These are phyloP conservation scores for Paratilapia polleni DNA, from an alignment of 2,113 vertebrate genomes.

Conservation along the genomic window DNA sequence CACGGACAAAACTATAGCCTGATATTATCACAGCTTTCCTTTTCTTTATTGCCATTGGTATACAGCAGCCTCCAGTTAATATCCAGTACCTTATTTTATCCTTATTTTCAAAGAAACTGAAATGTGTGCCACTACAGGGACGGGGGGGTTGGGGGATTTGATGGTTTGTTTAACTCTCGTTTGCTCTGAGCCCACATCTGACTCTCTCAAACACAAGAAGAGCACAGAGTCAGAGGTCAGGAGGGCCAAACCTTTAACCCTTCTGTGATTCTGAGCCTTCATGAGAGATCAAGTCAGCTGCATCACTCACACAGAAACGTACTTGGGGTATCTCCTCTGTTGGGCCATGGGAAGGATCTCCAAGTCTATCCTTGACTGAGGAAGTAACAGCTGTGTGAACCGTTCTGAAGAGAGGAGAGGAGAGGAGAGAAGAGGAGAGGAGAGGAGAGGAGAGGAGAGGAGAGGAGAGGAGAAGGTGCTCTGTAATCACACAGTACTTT, in stretches of 20 bases:
- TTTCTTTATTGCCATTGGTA: too few relatives aligned
- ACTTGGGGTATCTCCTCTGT: slow-evolving; percentile 92
- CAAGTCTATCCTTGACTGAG: slow-evolving; percentile 78
- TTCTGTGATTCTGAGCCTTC: slow-evolving; percentile 55
- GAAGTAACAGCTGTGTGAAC: slow-evolving; percentile 88
- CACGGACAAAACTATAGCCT: background rate
- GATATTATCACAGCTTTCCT: background rate
- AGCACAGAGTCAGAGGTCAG: slow-evolving; percentile 43
- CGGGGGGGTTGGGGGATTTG: background rate
- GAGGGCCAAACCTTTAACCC: slow-evolving; percentile 56
- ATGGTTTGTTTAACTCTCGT: slow-evolving; percentile 23
- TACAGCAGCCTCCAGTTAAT: too few relatives aligned
- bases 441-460: slow-evolving; percentile 23
- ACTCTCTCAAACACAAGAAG: slow-evolving; percentile 57
- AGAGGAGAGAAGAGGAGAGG: slow-evolving; percentile 59
- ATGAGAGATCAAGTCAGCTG: slow-evolving; percentile 63
- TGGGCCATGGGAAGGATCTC: slow-evolving; percentile 92
- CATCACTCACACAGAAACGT: slow-evolving; percentile 54
- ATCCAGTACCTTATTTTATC: too few relatives aligned
- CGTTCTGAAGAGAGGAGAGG: slow-evolving; percentile 82
- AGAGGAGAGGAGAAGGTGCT: background rate
- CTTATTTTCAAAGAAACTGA: too few relatives aligned
- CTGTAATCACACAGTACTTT: background rate
- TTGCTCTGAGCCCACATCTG: background rate
- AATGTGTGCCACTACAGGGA: background rate